A percentile compares a stretch with the other conserved stretches of the same genome.
phyloP scores from a whole-genome alignment of 2,888 invertebrate genomes.

The Pterobdella sp. region DNA sequence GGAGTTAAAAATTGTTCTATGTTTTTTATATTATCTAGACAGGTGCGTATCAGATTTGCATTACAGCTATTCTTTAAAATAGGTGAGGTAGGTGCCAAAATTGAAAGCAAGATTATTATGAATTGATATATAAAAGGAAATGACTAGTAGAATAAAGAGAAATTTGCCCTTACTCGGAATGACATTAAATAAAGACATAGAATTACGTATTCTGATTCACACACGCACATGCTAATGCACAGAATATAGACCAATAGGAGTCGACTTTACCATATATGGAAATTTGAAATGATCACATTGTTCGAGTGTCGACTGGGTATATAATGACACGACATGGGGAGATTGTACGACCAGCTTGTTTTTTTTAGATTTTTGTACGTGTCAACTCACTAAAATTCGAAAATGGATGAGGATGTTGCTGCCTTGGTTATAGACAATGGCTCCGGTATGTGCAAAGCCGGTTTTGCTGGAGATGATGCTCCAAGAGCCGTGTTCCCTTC shows the following conservation, averaged over 20 bases:
- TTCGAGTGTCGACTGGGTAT: background rate
- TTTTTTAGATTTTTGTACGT: background rate
- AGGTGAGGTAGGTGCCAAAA: too few relatives aligned
- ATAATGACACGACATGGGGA: background rate
- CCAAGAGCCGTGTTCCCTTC: conserved; percentile 77
- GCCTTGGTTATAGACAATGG: conserved; percentile 63
- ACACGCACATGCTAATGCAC: too few relatives aligned
- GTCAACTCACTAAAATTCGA: background rate
- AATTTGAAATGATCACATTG: background rate
- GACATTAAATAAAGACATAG: too few relatives aligned
- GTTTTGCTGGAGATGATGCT: conserved; percentile 68
- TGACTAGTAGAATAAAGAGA: too few relatives aligned
- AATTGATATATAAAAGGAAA: too few relatives aligned
- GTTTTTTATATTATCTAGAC: too few relatives aligned
- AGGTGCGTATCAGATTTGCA: too few relatives aligned
- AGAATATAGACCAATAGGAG: conserved; percentile 15
- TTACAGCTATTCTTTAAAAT: too few relatives aligned
- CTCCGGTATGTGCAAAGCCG: conserved; percentile 62
- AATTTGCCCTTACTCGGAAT: too few relatives aligned
- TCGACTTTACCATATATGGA: conserved; percentile 26
- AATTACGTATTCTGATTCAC: too few relatives aligned
- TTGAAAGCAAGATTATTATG: too few relatives aligned
- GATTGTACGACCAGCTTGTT: background rate
- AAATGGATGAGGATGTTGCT: conserved; percentile 29
- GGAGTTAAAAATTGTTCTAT: too few relatives aligned